These are phyloP conservation scores for Tetramorium simillimum DNA, from an alignment of 1,140 invertebrate species.

Conservation along the genomic window DNA sequence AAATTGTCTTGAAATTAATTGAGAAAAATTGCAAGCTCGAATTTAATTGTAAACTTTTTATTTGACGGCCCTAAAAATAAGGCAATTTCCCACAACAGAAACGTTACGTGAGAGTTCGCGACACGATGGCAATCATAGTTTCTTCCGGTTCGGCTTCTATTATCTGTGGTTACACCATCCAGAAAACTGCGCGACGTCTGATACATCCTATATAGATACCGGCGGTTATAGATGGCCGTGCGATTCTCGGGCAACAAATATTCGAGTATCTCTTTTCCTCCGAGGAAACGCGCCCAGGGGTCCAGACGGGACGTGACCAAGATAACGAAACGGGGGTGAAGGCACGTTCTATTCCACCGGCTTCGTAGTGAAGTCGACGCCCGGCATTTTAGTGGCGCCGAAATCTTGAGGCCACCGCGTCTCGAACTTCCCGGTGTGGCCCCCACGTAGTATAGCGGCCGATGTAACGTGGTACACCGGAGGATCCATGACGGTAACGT, in stretches of 20 bases:
- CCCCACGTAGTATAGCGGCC: neutral
- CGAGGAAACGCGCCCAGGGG: slow-evolving; percentile 65
- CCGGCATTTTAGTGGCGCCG: slow-evolving; percentile 57
- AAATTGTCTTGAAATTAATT: neutral
- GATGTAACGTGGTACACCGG: neutral
- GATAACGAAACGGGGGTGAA: slow-evolving; percentile 67
- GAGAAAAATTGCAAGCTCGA: neutral
- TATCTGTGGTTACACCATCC: neutral
- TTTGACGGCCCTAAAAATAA: neutral
- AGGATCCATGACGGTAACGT: slow-evolving; percentile 38
- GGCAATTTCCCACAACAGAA: neutral
- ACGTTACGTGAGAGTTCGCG: neutral
- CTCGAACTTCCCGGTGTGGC: neutral
- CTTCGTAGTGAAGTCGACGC: slow-evolving; percentile 39
- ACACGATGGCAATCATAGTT: neutral
- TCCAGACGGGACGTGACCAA: slow-evolving; percentile 71
- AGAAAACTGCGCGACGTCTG: slow-evolving; percentile 18
- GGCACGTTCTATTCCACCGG: slow-evolving; percentile 47
- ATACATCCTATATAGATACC: slow-evolving; percentile 60
- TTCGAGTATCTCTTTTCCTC: slow-evolving; percentile 73
- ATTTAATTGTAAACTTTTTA: neutral
- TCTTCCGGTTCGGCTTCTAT: neutral
- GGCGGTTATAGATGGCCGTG: slow-evolving; percentile 66
- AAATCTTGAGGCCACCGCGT: slow-evolving; percentile 54
- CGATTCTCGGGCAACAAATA: slow-evolving; percentile 67